phyloP scores from a whole-genome alignment of 2,888 invertebrate species.

The Apodemia zela region DNA sequence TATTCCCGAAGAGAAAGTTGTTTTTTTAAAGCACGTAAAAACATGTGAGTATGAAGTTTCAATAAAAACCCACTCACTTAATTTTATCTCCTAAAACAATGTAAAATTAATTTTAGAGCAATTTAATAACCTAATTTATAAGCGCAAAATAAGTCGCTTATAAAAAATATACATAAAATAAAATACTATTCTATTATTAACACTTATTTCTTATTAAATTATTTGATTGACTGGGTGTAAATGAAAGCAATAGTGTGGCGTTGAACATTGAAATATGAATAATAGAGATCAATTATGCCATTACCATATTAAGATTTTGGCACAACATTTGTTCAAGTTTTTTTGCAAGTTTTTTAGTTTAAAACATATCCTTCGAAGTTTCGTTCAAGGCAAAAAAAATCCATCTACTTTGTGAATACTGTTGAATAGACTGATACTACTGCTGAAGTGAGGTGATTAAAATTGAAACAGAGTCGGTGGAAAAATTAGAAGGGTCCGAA shows the following conservation, averaged over 20 bases:
- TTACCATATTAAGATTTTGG: not conserved
- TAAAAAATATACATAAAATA: not conserved
- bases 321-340: not conserved
- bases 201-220: not conserved
- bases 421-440: no score
- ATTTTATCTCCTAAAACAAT: no score
- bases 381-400: not conserved
- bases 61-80: no score
- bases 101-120: not conserved
- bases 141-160: not conserved
- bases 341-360: not conserved
- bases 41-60: no score
- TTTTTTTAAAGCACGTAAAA: no score
- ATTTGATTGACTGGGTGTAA: not conserved
- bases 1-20: no score
- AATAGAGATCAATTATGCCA: not conserved
- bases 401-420: no score
- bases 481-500: no score
- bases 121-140: not conserved
- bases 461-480: no score
- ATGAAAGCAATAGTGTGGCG: not conserved
- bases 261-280: not conserved
- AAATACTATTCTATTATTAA: not conserved
- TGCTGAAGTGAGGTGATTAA: not conserved
- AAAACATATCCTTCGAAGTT: not conserved